Base-by-base conservation (phyloP, 2,797 vertebrate genomes). In the Oryzias dopingdopingensis region DNA sequence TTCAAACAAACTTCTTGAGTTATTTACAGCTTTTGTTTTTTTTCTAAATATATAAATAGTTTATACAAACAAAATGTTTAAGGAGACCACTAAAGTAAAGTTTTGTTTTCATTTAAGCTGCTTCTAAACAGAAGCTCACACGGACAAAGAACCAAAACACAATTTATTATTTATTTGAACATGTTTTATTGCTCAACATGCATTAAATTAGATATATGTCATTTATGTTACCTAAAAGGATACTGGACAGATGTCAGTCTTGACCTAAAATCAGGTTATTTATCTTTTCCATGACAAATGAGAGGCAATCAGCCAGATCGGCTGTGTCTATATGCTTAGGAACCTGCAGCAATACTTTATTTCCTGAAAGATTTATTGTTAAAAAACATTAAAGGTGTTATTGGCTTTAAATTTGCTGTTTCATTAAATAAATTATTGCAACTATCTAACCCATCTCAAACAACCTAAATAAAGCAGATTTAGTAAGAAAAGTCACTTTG, bases 331-430 rank as follows among this genome's bases (percentile, higher is more conserved):
- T 52, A 56, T 42, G 26, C 32, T 56, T 32, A 63, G 52, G 0
- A 61, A 70, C 58, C 60, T 70, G 53, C 14, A 44, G 56, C 17
- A 44, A n/a, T 0, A 6, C 37, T 41, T 13, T 22, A 20, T n/a
- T 26, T 7, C 12, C 49, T 18, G 47, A 44, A 13, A 17, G 40
- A 50, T 41, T 45, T 22, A 44, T 64, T 22, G 49, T 47, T 16
- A 4, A 37, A 53, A 5, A 13, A 5, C 0, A 41, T 10, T 1
- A 16, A 37, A 16, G 10, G 1, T 51, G 55, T 32, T 1, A 26
- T 15, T 51, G 7, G 4, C 42, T 42, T 14, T 32, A n/a, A 42
- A 23, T 16, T 1, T 1, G 17, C 17, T 55, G 49, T 50, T 22
- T 18, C 10, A 12, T 4, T 3, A 37, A 37, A 12, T 1, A 37